phyloP scores from a whole-genome alignment of 2,113 vertebrate genomes.

The Caloenas nicobarica region DNA sequence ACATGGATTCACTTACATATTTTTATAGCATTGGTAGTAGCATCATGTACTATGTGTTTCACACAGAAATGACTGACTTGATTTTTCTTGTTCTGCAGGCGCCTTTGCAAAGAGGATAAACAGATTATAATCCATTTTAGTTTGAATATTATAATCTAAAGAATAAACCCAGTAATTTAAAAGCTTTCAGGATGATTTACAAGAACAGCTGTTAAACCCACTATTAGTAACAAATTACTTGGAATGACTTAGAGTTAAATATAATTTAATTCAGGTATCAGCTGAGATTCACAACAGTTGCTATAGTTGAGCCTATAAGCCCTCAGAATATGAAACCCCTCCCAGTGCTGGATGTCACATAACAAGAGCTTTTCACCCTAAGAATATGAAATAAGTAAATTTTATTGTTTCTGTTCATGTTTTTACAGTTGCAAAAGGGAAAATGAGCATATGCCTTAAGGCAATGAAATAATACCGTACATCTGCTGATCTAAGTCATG shows the following conservation, averaged over 20 bases:
- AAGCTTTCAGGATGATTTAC: slow-evolving; percentile 4
- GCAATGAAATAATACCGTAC: background rate
- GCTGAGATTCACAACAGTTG: background rate
- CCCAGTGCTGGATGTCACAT: background rate
- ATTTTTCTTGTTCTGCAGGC: slow-evolving; percentile 34
- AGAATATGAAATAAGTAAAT: background rate
- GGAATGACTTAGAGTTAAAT: background rate
- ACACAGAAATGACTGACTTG: background rate
- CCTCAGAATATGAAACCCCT: background rate
- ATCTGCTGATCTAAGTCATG: background rate
- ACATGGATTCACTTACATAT: background rate
- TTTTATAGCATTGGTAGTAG: background rate
- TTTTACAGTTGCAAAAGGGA: background rate
- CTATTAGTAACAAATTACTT: slow-evolving; percentile 26
- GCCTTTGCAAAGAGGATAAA: slow-evolving; percentile 39
- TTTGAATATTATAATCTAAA: slow-evolving; percentile 11
- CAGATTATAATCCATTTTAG: background rate
- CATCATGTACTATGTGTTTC: background rate
- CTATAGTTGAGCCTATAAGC: background rate
- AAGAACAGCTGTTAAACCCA: slow-evolving; percentile 3
- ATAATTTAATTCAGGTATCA: slow-evolving; percentile 3
- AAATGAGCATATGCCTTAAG: background rate
- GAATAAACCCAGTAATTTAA: slow-evolving; percentile 29
- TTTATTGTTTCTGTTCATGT: background rate
- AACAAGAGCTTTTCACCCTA: background rate